A percentile compares a stretch with the other conserved stretches of the same genome.
Evolutionary conservation across 2,113 vertebrate species (phyloP).

Genomic region (Calyptomena viridis): DNA sequence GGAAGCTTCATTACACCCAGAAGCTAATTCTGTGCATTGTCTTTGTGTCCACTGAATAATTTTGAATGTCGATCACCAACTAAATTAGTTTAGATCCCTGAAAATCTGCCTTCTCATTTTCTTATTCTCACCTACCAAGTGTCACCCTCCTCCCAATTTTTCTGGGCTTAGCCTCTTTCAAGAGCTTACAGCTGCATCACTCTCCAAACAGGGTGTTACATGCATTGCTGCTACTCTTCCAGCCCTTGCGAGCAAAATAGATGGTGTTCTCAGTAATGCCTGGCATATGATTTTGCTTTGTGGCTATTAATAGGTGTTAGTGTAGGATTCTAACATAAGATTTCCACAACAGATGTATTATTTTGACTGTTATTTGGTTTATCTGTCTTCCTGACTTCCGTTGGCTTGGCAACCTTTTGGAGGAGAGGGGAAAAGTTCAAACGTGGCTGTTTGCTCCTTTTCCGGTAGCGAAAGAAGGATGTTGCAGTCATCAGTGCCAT

Average conservation of each 20-base stretch:
- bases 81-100: not conserved
- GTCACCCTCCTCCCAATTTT: not conserved
- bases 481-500: fast-evolving
- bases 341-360: not conserved
- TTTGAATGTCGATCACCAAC: not conserved
- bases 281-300: not conserved
- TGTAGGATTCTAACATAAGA: not conserved
- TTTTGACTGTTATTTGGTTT: not conserved
- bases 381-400: not conserved
- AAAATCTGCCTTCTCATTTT: not conserved
- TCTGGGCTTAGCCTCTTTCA: not conserved
- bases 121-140: not conserved
- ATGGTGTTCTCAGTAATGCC: not conserved
- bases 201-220: not conserved
- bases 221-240: not conserved
- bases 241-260: not conserved
- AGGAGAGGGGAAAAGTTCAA: not conserved
- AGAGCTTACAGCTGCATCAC: not conserved
- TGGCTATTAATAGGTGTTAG: not conserved
- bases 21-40: not conserved
- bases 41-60: not conserved
- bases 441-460: not conserved
- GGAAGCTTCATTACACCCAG: not conserved
- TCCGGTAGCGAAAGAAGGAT: not conserved
- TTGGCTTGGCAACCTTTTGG: not conserved